phyloP scores from a whole-genome alignment of 1,140 invertebrate species.

The Apocrypta bakeri region DNA sequence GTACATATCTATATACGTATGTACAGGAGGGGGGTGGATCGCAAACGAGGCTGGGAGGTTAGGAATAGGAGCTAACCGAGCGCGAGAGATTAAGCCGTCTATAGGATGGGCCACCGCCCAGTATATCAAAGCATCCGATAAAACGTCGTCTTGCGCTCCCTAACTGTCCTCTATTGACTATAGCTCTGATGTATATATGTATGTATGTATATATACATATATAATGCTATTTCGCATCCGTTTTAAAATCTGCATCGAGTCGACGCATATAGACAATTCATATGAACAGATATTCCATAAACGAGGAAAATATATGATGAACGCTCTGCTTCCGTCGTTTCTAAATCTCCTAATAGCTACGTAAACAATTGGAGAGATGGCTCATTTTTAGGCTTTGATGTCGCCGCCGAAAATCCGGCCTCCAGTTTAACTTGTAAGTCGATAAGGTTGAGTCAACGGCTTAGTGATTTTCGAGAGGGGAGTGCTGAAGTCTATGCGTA shows the following conservation, averaged over 20 bases:
- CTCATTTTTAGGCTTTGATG: slow-evolving; percentile 64
- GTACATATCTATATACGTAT: background rate
- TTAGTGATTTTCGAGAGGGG: slow-evolving; percentile 65
- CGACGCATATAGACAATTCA: no score
- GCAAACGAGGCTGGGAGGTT: slow-evolving; percentile 19
- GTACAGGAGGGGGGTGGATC: background rate
- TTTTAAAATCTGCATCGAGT: slow-evolving; percentile 4
- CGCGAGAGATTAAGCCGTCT: slow-evolving; percentile 75
- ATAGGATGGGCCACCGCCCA: slow-evolving; percentile 65
- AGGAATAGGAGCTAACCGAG: slow-evolving; percentile 72
- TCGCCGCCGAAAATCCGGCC: slow-evolving; percentile 64
- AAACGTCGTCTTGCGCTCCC: slow-evolving; percentile 65
- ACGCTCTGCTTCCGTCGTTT: slow-evolving; percentile 58
- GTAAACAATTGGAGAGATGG: slow-evolving; percentile 64
- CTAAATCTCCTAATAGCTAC: slow-evolving; percentile 72
- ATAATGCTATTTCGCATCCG: background rate
- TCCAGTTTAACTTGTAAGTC: slow-evolving; percentile 72
- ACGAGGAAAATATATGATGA: background rate
- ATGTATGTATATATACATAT: background rate
- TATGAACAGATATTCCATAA: background rate
- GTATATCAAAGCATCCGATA: slow-evolving; percentile 74
- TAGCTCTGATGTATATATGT: background rate
- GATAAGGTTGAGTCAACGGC: slow-evolving; percentile 73
- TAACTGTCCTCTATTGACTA: background rate
- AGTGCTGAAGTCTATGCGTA: slow-evolving; percentile 34